phyloP scores from a whole-genome alignment of 2,888 invertebrate species.

The Orgyia antiqua region DNA sequence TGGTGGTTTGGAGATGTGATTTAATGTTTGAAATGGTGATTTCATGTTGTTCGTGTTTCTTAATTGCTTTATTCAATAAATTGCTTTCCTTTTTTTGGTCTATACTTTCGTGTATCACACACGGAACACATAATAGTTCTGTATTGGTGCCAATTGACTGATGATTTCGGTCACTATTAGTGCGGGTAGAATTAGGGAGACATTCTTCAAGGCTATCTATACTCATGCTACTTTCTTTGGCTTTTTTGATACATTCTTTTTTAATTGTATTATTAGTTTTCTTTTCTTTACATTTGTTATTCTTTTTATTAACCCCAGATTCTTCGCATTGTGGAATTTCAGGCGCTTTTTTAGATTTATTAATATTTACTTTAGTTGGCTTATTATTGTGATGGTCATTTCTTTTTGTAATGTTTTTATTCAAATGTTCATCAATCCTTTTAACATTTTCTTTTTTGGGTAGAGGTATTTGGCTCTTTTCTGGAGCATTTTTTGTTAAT shows the following conservation, averaged over 20 bases:
- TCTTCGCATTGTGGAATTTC: conserved; percentile 12
- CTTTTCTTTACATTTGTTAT: conserved; percentile 16
- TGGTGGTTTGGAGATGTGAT: too few species aligned
- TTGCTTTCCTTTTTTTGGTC: conserved; percentile 37
- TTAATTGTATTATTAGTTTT: conserved; percentile 8
- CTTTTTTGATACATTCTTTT: conserved; percentile 13
- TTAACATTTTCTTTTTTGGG: conserved; percentile 29
- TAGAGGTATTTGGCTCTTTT: conserved; percentile 56
- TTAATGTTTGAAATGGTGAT: too few species aligned
- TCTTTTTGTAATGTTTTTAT: conserved; percentile 15
- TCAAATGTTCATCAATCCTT: conserved; percentile 15
- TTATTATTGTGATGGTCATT: conserved; percentile 12
- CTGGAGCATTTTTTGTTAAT: conserved; percentile 13
- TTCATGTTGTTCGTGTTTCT: conserved; percentile 12
- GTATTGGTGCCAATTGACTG: conserved; percentile 60
- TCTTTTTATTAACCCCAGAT: conserved; percentile 14
- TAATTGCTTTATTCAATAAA: conserved; percentile 14
- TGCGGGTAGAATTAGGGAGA: conserved; percentile 14
- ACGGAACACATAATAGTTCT: conserved; percentile 60
- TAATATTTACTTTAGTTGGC: conserved; percentile 12
- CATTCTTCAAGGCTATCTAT: conserved; percentile 59
- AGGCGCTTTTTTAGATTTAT: conserved; percentile 11
- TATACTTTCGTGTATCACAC: conserved; percentile 52
- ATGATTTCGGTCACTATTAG: conserved; percentile 29
- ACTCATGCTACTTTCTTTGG: conserved; percentile 60